Evolutionary conservation across 2,113 vertebrate genomes (phyloP).

Genomic region (Antechinus stuartii): DNA sequence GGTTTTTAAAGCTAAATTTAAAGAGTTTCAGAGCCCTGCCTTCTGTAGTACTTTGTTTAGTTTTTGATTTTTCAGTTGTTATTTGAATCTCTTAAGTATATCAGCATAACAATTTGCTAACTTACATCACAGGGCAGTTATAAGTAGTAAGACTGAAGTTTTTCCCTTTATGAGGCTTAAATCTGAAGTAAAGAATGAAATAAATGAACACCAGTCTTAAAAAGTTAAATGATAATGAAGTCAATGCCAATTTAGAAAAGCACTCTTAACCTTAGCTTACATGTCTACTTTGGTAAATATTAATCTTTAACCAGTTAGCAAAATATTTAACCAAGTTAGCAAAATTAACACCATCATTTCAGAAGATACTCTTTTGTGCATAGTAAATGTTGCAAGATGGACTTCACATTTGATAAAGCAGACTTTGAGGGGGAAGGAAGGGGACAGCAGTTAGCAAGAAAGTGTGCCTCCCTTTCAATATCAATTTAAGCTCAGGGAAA

Average conservation of each 20-base stretch:
- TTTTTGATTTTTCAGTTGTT: constrained; percentile 74
- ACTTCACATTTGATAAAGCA: constrained; percentile 88
- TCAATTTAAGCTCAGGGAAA: constrained; percentile 70
- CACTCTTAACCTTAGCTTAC: constrained; percentile 69
- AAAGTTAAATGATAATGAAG: constrained; percentile 66
- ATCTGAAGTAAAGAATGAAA: constrained; percentile 80
- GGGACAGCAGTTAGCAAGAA: constrained; percentile 84
- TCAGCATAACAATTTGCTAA: constrained; percentile 62
- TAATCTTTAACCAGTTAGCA: constrained; percentile 85
- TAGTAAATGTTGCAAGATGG: constrained; percentile 88
- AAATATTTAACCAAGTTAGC: constrained; percentile 86
- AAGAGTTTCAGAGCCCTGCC: not conserved
- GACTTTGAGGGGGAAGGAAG: constrained; percentile 67
- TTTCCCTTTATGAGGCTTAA: constrained; percentile 82
- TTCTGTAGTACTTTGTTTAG: not conserved
- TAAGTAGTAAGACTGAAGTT: constrained; percentile 64
- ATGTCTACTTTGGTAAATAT: constrained; percentile 78
- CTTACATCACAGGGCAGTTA: constrained; percentile 39
- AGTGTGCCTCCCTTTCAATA: constrained; percentile 76
- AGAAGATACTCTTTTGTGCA: constrained; percentile 85
- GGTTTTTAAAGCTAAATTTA: constrained; percentile 79
- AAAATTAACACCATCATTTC: constrained; percentile 86
- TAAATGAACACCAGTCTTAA: constrained; percentile 79
- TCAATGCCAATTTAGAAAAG: constrained; percentile 76
- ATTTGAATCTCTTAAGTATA: constrained; percentile 56